A percentile compares a stretch with the other conserved stretches of the same genome.
phyloP scores from a whole-genome alignment of 2,797 vertebrate genomes.

The Phalanger gymnotis region DNA sequence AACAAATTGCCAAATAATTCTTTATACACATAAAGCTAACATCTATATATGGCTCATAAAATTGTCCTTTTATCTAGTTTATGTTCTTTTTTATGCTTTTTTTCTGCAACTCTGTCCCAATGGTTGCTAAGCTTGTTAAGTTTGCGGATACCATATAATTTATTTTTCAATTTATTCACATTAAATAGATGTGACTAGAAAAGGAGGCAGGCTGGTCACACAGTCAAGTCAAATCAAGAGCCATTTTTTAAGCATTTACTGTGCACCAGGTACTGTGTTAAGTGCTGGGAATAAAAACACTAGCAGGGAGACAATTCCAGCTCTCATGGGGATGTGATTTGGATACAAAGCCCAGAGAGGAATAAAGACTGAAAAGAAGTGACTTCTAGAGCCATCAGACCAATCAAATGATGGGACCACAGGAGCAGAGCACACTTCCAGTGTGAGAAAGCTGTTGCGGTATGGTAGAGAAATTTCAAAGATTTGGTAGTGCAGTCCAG shows the following conservation, averaged over 20 bases:
- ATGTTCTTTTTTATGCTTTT: not conserved
- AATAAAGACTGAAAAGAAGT: not conserved
- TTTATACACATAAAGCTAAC: not conserved
- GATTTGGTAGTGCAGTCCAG: not conserved
- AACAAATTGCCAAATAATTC: not conserved
- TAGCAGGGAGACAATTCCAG: not conserved
- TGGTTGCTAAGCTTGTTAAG: not conserved
- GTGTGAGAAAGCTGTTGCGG: not conserved
- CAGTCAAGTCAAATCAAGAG: not conserved
- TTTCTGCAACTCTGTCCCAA: not conserved
- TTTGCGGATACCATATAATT: too few relatives aligned
- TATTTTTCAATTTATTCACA: not conserved
- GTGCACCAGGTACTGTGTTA: not conserved
- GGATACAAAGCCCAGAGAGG: not conserved
- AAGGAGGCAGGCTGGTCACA: not conserved
- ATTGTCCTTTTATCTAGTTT: not conserved
- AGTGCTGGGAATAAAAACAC: not conserved
- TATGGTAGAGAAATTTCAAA: not conserved
- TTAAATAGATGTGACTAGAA: not conserved
- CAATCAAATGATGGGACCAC: not conserved
- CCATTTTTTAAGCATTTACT: not conserved
- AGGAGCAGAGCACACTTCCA: not conserved
- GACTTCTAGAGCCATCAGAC: not conserved
- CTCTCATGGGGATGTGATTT: not conserved
- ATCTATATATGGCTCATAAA: constrained; percentile 1